phyloP scores from a whole-genome alignment of 2,113 vertebrate genomes.

The Perca fluviatilis region DNA sequence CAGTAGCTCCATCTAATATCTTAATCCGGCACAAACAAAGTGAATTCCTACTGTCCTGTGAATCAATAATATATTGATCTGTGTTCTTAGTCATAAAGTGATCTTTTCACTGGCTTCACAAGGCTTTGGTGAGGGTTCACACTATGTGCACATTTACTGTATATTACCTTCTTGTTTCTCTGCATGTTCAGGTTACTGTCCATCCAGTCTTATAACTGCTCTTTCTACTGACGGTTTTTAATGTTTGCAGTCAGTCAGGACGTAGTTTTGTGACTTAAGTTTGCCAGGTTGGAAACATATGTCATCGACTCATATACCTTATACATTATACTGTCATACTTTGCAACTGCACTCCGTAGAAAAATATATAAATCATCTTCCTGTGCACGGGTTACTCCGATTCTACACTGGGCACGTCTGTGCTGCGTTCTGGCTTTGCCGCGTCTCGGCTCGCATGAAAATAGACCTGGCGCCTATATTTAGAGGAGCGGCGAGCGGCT shows the following conservation, averaged over 20 bases:
- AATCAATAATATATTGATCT: constrained; percentile 21
- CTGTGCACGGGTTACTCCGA: too few relatives aligned
- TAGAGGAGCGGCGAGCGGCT: too few relatives aligned
- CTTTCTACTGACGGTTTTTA: not conserved
- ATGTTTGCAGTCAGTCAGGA: not conserved
- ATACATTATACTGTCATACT: not conserved
- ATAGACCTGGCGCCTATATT: too few relatives aligned
- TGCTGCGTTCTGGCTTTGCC: too few relatives aligned
- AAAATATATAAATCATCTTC: not conserved
- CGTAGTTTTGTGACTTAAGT: not conserved
- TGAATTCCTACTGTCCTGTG: not conserved
- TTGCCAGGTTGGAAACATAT: not conserved
- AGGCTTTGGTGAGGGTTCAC: not conserved
- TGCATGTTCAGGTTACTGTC: not conserved
- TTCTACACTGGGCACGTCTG: too few relatives aligned
- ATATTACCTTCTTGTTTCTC: not conserved
- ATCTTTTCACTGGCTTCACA: not conserved
- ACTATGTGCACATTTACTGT: not conserved
- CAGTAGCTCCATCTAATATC: not conserved
- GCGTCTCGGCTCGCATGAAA: too few relatives aligned
- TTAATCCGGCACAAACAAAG: not conserved
- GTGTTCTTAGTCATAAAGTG: not conserved
- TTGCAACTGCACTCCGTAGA: not conserved
- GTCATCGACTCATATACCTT: not conserved
- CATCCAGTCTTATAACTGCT: not conserved